phyloP scores from a whole-genome alignment of 2,888 invertebrate genomes.

The Brachyopa scutellaris region DNA sequence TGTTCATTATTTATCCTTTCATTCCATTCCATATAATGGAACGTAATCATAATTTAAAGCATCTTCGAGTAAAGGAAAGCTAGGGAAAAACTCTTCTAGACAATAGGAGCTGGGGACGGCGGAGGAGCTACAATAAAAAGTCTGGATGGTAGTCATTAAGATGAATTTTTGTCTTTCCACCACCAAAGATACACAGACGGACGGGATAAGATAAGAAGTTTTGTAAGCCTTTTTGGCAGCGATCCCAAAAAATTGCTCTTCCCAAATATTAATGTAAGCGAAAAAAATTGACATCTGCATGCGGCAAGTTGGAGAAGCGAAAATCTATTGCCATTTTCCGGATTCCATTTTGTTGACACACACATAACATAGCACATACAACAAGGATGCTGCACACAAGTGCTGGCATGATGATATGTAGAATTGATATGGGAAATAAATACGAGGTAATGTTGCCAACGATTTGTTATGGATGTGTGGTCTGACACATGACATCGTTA shows the following conservation, averaged over 20 bases:
- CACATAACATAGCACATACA: background rate
- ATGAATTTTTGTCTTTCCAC: background rate
- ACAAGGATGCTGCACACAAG: background rate
- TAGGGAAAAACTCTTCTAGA: too few relatives aligned
- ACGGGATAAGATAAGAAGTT: background rate
- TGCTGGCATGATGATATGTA: background rate
- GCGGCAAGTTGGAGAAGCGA: constrained; percentile 27
- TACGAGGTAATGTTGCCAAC: background rate
- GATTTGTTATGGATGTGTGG: constrained; percentile 17
- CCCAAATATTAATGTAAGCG: background rate
- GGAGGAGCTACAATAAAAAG: too few relatives aligned
- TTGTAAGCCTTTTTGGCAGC: constrained; percentile 3
- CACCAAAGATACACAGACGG: constrained; percentile 3
- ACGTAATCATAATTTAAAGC: too few relatives aligned
- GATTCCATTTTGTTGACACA: constrained; percentile 16
- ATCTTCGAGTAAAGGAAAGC: too few relatives aligned
- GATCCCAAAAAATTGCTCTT: constrained; percentile 12
- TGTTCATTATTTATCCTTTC: too few relatives aligned
- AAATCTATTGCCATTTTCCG: constrained; percentile 32
- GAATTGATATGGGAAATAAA: background rate
- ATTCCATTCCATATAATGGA: too few relatives aligned
- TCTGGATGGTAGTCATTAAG: background rate
- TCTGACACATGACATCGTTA: constrained; percentile 14
- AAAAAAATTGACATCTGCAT: constrained; percentile 20
- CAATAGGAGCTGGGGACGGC: too few relatives aligned